Evolutionary conservation across 2,888 invertebrate species (phyloP), one percentile per base, ranked within the genome.

Genomic region (Drosophila rubida): DNA sequence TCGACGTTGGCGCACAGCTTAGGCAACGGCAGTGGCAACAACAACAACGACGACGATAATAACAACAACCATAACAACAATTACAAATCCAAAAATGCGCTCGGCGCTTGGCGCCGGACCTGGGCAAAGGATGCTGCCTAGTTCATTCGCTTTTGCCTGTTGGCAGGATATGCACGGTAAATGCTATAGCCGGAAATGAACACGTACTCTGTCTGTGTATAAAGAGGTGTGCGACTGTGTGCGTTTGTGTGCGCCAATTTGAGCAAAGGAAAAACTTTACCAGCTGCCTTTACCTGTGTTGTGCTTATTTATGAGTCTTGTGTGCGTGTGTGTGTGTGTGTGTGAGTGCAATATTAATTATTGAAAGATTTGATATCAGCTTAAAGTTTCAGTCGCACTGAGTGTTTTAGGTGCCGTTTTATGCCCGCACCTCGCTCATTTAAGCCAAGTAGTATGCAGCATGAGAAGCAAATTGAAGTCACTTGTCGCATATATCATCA

Each of bases 361-460:
- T 82, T 82, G 70, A 82, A 74, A 88, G 81, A 87, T 82, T 82
- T 87, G 69, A 84, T 87, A 82, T 80, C 85, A 75, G 81, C 82
- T 82, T 82, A 88, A 82, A 82, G 82, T 82, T 86, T 64, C 62
- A 60, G 55, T 41, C 22, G 23, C 51, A 45, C 13, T 60, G 54
- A 54, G 46, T 62, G 75, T 75, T 77, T 45, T 62, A 19, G 42
- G 23, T 49, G 25, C 7, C 13, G 27, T 27, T 27, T 27, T 4
- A 27, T 27, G 27, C 27, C 27, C 27, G 13, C n/a, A 23, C 16
- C 11, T 57, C 7, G 14, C 7, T n/a, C 22, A 27, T n/a, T n/a
- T n/a, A n/a, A n/a, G n/a, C 23, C 35, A 60, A 35, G 39, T 19
- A 19, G 19, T 60, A 59, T 74, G 69, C 50, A 58, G 39, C 39